Conservation (phyloP, 2,797 vertebrate species). For the Nyctalus aviator region DNA sequence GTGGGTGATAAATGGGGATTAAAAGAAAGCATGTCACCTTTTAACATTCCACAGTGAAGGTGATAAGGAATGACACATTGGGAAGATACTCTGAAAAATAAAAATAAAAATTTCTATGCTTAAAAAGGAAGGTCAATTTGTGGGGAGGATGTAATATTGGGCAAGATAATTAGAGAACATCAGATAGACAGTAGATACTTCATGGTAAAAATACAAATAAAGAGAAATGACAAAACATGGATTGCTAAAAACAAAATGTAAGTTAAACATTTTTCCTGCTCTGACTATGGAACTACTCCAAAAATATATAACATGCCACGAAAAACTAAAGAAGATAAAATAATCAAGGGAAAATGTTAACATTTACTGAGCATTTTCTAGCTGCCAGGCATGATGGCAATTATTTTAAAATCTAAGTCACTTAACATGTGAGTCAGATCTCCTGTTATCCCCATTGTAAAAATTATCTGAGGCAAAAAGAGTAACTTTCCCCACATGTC, state of each 20-base stretch:
- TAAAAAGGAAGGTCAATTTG: not conserved
- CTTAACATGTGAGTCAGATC: not conserved
- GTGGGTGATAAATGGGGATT: too few relatives aligned
- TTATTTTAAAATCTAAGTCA: not conserved
- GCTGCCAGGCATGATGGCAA: not conserved
- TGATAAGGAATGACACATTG: not conserved
- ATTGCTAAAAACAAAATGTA: not conserved
- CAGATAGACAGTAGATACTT: not conserved
- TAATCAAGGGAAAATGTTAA: not conserved
- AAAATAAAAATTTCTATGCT: not conserved
- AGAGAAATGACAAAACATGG: not conserved
- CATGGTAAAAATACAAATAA: not conserved
- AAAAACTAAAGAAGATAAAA: not conserved
- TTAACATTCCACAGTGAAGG: not conserved
- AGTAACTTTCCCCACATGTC: slow-evolving; percentile 1
- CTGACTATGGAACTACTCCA: not conserved
- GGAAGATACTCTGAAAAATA: not conserved
- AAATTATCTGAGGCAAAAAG: not conserved
- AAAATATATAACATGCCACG: not conserved
- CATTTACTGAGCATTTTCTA: not conserved
- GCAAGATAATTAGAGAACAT: not conserved
- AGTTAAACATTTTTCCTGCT: not conserved
- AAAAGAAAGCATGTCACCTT: not conserved
- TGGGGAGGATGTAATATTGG: not conserved
- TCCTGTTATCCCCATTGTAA: not conserved